A percentile compares a stretch with the other conserved stretches of the same genome.
phyloP scores from a whole-genome alignment of 2,888 invertebrate genomes.

The Cosmia pyralina region DNA sequence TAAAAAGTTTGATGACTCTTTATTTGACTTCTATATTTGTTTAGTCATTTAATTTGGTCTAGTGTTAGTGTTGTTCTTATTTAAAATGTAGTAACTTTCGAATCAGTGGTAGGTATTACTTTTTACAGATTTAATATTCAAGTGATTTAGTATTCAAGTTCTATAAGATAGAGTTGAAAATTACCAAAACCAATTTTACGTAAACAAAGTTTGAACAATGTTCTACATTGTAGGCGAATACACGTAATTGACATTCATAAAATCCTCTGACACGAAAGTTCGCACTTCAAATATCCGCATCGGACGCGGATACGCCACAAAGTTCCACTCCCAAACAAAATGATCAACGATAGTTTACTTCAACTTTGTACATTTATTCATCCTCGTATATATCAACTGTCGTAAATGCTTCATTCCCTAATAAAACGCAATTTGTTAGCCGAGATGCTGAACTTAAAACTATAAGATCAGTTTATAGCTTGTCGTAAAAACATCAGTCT shows the following conservation, averaged over 20 bases:
- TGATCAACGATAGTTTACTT: conserved; percentile 59
- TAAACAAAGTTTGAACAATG: conserved; percentile 11
- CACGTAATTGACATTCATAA: conserved; percentile 26
- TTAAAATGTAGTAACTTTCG: conserved; percentile 7
- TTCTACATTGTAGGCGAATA: conserved; percentile 28
- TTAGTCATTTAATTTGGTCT: conserved; percentile 59
- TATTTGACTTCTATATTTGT: conserved; percentile 76
- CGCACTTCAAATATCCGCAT: conserved; percentile 34
- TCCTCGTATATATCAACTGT: conserved; percentile 73
- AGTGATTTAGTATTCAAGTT: not conserved
- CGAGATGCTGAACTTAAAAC: conserved; percentile 83
- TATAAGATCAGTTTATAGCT: conserved; percentile 80
- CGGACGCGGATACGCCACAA: conserved; percentile 56
- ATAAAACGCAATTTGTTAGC: conserved; percentile 86
- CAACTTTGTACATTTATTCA: conserved; percentile 72
- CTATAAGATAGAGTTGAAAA: not conserved
- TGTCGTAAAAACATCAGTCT: conserved; percentile 80
- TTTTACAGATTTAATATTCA: not conserved
- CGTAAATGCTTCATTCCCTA: conserved; percentile 82
- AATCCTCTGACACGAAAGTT: conserved; percentile 34
- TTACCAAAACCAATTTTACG: not conserved
- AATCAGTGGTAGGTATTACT: not conserved
- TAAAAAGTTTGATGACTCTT: conserved; percentile 78
- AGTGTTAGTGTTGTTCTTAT: conserved; percentile 31
- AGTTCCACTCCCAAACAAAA: conserved; percentile 60